phyloP scores from a whole-genome alignment of 2,113 vertebrate species.

The Nothocercus nigrocapillus region DNA sequence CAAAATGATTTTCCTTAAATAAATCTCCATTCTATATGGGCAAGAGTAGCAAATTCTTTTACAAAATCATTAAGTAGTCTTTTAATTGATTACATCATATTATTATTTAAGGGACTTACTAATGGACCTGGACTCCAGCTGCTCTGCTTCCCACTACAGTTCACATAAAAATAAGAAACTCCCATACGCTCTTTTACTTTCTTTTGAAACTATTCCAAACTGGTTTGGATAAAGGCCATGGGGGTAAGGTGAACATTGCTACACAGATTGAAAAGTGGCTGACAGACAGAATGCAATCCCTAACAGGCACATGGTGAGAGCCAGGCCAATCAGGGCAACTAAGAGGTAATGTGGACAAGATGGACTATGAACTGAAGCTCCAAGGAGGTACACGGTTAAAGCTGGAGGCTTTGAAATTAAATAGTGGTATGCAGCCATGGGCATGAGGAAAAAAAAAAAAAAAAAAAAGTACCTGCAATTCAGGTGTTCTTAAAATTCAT shows the following conservation, averaged over 20 bases:
- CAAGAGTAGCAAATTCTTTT: not conserved
- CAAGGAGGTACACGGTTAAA: not conserved
- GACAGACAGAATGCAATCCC: not conserved
- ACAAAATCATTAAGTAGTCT: slow-evolving; percentile 17
- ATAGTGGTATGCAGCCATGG: not conserved
- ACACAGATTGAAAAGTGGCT: not conserved
- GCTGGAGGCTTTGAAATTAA: not conserved
- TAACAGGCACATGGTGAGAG: not conserved
- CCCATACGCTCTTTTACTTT: not conserved
- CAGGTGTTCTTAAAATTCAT: not conserved
- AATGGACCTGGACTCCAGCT: not conserved
- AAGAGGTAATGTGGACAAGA: not conserved
- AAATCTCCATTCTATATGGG: not conserved
- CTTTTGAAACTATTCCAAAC: not conserved
- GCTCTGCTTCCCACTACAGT: not conserved
- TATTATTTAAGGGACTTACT: not conserved
- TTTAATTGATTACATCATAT: not conserved
- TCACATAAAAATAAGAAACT: not conserved
- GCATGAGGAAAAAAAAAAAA: fast-evolving
- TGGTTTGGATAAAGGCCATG: not conserved
- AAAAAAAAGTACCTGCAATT: not conserved
- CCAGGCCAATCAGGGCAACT: not conserved
- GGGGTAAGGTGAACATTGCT: not conserved
- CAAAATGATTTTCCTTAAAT: not conserved
- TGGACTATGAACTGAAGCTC: not conserved